Percentiles rank a stretch among this genome's conserved stretches.
Conservation (phyloP, 2,888 invertebrate genomes). For the Aricia artaxerxes region DNA sequence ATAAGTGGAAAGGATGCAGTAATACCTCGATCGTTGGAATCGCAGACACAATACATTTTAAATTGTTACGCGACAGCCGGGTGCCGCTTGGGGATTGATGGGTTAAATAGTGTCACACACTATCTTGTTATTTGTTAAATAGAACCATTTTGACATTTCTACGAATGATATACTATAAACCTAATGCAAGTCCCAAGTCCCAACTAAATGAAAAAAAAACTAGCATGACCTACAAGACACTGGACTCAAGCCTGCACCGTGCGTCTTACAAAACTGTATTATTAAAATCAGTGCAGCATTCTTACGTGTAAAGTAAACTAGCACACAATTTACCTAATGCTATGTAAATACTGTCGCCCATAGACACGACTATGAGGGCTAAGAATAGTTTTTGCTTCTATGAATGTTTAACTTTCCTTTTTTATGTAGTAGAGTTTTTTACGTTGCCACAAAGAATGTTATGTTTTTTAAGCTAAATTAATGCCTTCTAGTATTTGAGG, state of each 20-base stretch:
- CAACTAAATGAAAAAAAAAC: neutral
- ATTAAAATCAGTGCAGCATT: slow-evolving; percentile 28
- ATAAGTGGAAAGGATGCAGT: too few relatives aligned
- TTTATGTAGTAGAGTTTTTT: neutral
- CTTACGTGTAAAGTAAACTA: slow-evolving; percentile 29
- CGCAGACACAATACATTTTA: too few relatives aligned
- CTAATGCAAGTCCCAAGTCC: neutral
- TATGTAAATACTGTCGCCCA: slow-evolving; percentile 29
- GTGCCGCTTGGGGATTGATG: too few relatives aligned
- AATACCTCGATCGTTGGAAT: too few relatives aligned
- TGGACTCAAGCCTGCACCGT: neutral
- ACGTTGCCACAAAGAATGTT: too few relatives aligned
- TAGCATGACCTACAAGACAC: neutral
- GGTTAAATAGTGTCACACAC: too few relatives aligned
- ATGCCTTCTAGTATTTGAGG: too few relatives aligned
- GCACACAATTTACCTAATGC: slow-evolving; percentile 31
- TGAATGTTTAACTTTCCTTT: neutral
- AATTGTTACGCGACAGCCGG: too few relatives aligned
- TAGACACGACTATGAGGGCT: slow-evolving; percentile 26
- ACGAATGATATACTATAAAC: too few relatives aligned
- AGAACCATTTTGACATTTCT: too few relatives aligned
- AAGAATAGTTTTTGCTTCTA: neutral
- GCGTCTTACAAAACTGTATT: slow-evolving; percentile 19
- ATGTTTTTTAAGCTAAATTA: too few relatives aligned
- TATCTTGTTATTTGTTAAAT: too few relatives aligned